Base-by-base conservation (phyloP, 1,140 invertebrate species). In the Brachionus plicatilis region DNA sequence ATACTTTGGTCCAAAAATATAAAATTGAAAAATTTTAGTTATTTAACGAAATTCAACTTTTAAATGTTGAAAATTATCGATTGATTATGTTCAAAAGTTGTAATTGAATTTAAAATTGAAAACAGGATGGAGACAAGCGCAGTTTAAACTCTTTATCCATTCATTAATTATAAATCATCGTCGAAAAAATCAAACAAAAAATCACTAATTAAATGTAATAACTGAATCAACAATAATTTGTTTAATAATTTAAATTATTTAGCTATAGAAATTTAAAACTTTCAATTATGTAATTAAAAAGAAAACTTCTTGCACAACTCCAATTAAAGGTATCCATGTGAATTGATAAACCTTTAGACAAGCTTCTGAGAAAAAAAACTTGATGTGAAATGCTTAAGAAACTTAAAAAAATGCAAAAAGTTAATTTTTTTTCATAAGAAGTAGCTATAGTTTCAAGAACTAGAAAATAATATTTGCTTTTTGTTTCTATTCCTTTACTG, bases 381-480 rank as follows among this genome's bases (percentile, higher is more conserved):
- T 66, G 17, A 53, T 24, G 17, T 60, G 17, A 20, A 60, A 60
- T 60, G n/a, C 53, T 60, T 60, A 60, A 60, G 53, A 60, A 60
- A 60, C 53, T 60, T 60, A 8, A 33, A 68, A 68, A 33, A 68
- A 68, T 33, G 33, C 14, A 29, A 12, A 1, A 29, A 24, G 5
- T 29, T 68, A 37, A 7, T 68, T n/a, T 33, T 68, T 68, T 68
- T 33, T 33, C 27, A 68, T 33, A 33, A 68, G 12, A 72, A 72
- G 68, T 72, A 72, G 68, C 68, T 72, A 72, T 72, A 72, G 68
- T 72, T 72, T 72, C 68, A 72, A 41, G 14, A 41, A 9, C 24
- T 72, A 17, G 0, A 72, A 20, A 72, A 41, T 43, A 1, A 72
- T 43, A 72, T 20, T 43, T 20, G 41, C 20, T 41, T 41, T 41